Base-by-base conservation (phyloP, 2,113 vertebrate species). In the Barnardius zonarius region DNA sequence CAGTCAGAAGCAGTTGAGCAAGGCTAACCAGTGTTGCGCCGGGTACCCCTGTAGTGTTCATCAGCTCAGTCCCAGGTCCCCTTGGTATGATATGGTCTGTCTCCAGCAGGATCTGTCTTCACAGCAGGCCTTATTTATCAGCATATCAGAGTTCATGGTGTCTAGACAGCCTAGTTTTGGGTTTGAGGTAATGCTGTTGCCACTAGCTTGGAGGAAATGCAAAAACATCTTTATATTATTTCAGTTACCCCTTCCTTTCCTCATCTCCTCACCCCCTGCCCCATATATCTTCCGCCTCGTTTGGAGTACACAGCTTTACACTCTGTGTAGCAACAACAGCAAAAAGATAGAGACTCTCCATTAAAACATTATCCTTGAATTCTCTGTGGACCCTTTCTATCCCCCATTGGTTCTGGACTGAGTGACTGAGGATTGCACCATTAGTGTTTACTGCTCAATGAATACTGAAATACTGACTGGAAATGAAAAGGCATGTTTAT, bases 41-140 rank as follows among this genome's bases (percentile, higher is more conserved):
- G 0, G 10, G 8, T 52, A 72, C 12, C 22, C 59, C 44, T 0
- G 1, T 11, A 23, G 51, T 12, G 6, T 11, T 37, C n/a, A 24
- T 76, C 86, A 75, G 62, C 18, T 68, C 37, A 75, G 41, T 14
- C 25, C 16, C 4, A 2, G 37, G 9, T 11, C 23, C 25, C 27
- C 31, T 48, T 5, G 1, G 43, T 25, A 51, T 67, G 35, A 15
- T 16, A n/a, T 13, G 11, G 5, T 48, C 35, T 28, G 25, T 41
- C 39, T 83, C 44, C 59, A 48, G 30, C 30, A 61, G 1, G 2
- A 75, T 35, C 30, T 55, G 16, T 25, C 54, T 66, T 37, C 3
- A 3, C 39, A 67, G 46, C 46, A 62, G 66, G 51, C 64, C 33
- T 52, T 9, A 83, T 72, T 52, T 52, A 59, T 31, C 44, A 66